phyloP scores from a whole-genome alignment of 2,797 vertebrate species.

The Chelidonichthys spinosus region DNA sequence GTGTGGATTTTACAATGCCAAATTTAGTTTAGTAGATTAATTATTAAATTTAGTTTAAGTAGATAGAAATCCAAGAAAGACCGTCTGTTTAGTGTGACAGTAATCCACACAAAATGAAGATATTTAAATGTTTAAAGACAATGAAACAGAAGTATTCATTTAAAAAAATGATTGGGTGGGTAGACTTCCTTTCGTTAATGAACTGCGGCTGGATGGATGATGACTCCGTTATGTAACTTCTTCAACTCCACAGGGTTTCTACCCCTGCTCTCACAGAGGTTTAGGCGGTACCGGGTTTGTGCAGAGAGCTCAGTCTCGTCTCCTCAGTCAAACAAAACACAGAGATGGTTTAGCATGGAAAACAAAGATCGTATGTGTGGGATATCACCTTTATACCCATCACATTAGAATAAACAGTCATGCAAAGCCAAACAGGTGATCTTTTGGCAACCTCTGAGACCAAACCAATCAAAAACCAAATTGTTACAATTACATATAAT shows the following conservation, averaged over 20 bases:
- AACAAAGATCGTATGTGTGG: not conserved
- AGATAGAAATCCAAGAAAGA: not conserved
- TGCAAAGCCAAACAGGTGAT: not conserved
- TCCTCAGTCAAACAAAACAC: not conserved
- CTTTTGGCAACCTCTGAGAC: no score
- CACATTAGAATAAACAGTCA: not conserved
- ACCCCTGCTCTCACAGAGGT: not conserved
- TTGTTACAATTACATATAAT: not conserved
- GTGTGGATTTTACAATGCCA: no score
- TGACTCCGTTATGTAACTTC: slow-evolving; percentile 21
- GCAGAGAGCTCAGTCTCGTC: not conserved
- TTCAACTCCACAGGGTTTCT: slow-evolving; percentile 12
- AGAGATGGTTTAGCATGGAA: not conserved
- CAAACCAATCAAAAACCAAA: not conserved
- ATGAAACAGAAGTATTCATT: not conserved
- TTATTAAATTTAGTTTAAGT: no score
- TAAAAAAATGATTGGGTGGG: not conserved
- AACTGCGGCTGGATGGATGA: slow-evolving; percentile 12
- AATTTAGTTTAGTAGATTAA: no score
- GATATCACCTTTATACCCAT: not conserved
- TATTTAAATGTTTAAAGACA: not conserved
- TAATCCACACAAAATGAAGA: not conserved
- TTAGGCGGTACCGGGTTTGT: slow-evolving; percentile 11
- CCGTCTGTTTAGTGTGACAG: not conserved
- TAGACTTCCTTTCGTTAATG: not conserved